Base-by-base conservation (phyloP, 1,140 invertebrate genomes). In the Octopus bimaculoides region DNA sequence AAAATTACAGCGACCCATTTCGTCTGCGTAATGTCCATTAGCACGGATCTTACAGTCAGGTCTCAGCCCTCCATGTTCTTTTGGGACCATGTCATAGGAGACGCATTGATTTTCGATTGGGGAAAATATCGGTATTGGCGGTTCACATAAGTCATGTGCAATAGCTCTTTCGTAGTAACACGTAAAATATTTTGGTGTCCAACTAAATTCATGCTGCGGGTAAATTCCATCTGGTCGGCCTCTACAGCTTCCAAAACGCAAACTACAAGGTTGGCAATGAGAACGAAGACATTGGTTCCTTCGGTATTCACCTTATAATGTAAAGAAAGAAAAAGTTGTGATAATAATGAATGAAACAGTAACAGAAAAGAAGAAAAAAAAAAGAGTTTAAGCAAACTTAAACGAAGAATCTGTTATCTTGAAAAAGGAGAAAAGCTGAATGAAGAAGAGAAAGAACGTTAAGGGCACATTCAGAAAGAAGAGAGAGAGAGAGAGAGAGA, bases 101-200 rank as follows among this genome's bases (percentile, higher is more conserved):
- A 79, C 82, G 66, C 82, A 83, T 26, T 77, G 12, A 9, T 71
- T 75, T 8, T n/a, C 53, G 8, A 73, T 75, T 14, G 82, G 82
- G 3, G 82, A 83, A 76, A 81, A 83, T 41, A 81, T 81, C 66
- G 82, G 82, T 20, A 54, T 80, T 53, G 79, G 78, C 20, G 79
- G 61, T 9, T 54, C 4, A 54, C 82, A 83, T 14, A 78, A 53
- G 12, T 66, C 54, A 26, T 82, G 81, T 5, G 80, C 56, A 14
- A 85, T 54, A 0, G 82, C 83, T 52, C 86, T 82, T 55, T 84
- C 83, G 53, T 84, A 79, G 52, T 83, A 82, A 77, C 86, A 87
- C 1, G 79, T 54, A 5, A 87, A 79, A 74, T 83, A 85, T 4
- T 81, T 77, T 2, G 81, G 80, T 4, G 81, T 79, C 85, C 84